Conservation (phyloP, 37 sponge, comb jelly and placozoan genomes). For the Spongilla lacustris region DNA sequence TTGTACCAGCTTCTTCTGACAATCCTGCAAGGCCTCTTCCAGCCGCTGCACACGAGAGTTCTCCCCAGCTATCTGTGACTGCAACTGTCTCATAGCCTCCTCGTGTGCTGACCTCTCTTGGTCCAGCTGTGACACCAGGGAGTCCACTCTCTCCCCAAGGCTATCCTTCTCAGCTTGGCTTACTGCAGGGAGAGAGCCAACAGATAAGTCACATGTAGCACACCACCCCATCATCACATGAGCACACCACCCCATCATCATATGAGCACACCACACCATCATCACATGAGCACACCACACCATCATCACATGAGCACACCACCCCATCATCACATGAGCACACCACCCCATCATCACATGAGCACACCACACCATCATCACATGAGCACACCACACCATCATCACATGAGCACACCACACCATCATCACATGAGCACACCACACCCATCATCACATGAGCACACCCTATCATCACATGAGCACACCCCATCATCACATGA, state of each 20-base stretch:
- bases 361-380: not conserved
- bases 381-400: not conserved
- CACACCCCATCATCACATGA: too few species aligned
- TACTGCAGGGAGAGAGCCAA: constrained; percentile 6
- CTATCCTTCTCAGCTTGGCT: constrained; percentile 15
- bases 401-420: not conserved
- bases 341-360: too few species aligned
- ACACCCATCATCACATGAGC: not conserved
- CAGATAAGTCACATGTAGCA: not conserved
- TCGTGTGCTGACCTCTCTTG: constrained; percentile 23
- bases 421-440: too few species aligned
- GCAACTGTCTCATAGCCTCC: constrained; percentile 17
- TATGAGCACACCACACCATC: not conserved
- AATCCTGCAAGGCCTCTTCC: constrained; percentile 32
- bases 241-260: too few species aligned
- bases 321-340: not conserved
- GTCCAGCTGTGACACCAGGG: constrained; percentile 32
- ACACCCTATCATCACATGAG: too few species aligned
- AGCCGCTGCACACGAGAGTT: constrained; percentile 19
- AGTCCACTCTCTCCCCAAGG: constrained; percentile 27
- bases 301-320: not conserved
- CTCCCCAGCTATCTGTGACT: constrained; percentile 23
- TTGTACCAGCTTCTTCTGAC: constrained; percentile 29
- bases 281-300: not conserved
- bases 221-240: not conserved